Evolutionary conservation across 2,113 vertebrate genomes (phyloP).

Genomic region (Taxidea taxus): DNA sequence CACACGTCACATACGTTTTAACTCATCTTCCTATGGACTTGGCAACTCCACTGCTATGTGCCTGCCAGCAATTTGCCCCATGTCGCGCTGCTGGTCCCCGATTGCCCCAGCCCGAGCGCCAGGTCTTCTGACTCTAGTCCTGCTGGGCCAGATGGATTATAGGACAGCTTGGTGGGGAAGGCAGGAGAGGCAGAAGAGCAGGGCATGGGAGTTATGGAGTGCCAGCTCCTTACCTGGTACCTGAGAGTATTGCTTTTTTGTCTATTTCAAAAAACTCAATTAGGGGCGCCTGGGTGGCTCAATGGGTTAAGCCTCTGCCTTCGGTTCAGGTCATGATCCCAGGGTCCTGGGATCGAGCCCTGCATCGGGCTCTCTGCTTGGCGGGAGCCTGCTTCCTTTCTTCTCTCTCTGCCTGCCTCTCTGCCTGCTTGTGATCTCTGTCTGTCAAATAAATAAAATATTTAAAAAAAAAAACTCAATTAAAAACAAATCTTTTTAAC

Average conservation of each 20-base stretch:
- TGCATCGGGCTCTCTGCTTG: too few species aligned
- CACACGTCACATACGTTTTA: background rate
- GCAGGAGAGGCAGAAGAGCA: background rate
- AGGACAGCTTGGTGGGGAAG: background rate
- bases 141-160: accelerated
- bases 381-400: too few species aligned
- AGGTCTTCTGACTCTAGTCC: background rate
- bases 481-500: background rate
- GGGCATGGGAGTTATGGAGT: background rate
- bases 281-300: too few species aligned
- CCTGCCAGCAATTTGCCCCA: background rate
- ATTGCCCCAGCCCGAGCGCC: background rate
- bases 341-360: too few species aligned
- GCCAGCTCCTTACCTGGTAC: background rate
- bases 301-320: too few species aligned
- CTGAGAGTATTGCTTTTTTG: background rate
- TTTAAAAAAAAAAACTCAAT: too few species aligned
- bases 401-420: too few species aligned
- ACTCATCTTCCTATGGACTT: background rate
- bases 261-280: background rate
- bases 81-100: background rate
- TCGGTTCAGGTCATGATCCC: too few species aligned
- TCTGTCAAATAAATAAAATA: too few species aligned
- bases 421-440: too few species aligned
- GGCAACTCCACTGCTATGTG: background rate